phyloP scores from a whole-genome alignment of 2,113 vertebrate genomes.

The Ptychochromis oligacanthus region DNA sequence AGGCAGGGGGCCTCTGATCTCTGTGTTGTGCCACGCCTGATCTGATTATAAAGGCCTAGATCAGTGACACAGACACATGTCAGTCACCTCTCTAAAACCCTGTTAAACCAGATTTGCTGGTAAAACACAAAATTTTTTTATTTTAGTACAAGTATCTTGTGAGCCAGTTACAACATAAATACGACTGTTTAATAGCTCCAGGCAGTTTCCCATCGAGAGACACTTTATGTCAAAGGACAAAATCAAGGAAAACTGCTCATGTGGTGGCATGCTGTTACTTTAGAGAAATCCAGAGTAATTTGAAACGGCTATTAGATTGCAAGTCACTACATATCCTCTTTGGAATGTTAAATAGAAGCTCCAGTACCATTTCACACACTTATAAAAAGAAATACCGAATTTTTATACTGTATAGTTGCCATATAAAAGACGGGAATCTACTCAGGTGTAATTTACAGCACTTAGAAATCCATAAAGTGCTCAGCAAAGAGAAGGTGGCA shows the following conservation, averaged over 20 bases:
- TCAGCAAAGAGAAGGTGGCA: not conserved
- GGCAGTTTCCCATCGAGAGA: slow-evolving; percentile 35
- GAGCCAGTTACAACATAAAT: not conserved
- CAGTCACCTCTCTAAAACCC: not conserved
- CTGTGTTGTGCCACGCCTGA: slow-evolving; percentile 40
- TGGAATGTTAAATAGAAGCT: not conserved
- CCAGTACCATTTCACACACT: not conserved
- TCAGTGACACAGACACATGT: slow-evolving; percentile 41
- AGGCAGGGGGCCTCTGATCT: slow-evolving; percentile 44
- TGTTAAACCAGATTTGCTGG: slow-evolving; percentile 2
- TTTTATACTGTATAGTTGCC: not conserved
- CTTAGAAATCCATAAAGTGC: slow-evolving; percentile 23
- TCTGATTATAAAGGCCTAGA: slow-evolving; percentile 48
- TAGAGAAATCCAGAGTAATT: not conserved
- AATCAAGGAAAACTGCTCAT: slow-evolving; percentile 14
- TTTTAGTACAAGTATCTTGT: not conserved
- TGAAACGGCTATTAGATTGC: not conserved
- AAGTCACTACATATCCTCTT: not conserved
- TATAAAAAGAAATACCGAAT: not conserved
- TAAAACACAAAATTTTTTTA: not conserved
- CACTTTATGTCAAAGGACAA: not conserved
- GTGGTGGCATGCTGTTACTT: slow-evolving; percentile 27
- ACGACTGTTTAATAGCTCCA: not conserved
- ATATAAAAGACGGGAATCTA: not conserved
- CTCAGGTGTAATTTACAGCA: slow-evolving; percentile 17